These are phyloP conservation scores for Osmoderma eremita DNA, from an alignment of 2,888 invertebrate species.

Conservation along the genomic window DNA sequence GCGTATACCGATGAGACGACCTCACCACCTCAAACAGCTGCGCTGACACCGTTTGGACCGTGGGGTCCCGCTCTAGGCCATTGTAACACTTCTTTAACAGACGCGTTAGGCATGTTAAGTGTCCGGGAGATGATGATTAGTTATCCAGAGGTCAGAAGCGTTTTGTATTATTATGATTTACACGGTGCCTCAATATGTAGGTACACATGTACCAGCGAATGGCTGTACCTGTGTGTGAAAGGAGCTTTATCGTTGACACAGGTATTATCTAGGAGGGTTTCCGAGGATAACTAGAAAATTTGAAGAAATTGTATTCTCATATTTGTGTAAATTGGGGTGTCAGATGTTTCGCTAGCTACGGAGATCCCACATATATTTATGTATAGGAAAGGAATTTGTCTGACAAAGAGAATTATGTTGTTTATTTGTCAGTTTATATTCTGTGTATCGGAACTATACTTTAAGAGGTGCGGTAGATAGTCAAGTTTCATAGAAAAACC, in stretches of 20 bases:
- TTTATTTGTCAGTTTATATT: constrained; percentile 21
- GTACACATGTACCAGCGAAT: not conserved
- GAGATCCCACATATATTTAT: not conserved
- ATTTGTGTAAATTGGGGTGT: constrained; percentile 36
- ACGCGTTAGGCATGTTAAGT: constrained; percentile 49
- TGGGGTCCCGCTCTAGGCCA: constrained; percentile 42
- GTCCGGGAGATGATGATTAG: constrained; percentile 49
- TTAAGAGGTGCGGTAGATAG: no score
- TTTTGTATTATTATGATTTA: constrained; percentile 39
- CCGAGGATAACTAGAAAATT: constrained; percentile 35
- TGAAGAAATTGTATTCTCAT: constrained; percentile 38
- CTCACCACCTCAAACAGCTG: constrained; percentile 47
- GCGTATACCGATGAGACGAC: constrained; percentile 23
- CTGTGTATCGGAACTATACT: not conserved
- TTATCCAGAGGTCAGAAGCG: constrained; percentile 44
- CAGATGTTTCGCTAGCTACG: constrained; percentile 37
- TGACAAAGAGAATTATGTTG: constrained; percentile 33
- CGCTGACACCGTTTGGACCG: constrained; percentile 44
- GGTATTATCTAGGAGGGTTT: constrained; percentile 22
- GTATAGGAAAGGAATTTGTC: constrained; percentile 16
- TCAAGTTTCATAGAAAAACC: no score
- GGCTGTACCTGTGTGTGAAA: constrained; percentile 22
- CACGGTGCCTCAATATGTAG: constrained; percentile 25
- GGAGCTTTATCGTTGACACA: constrained; percentile 24
- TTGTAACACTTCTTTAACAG: constrained; percentile 48